A percentile compares a stretch with the other conserved stretches of the same genome.
Evolutionary conservation across 2,797 vertebrate genomes (phyloP).

Genomic region (Aphelocoma californica): DNA sequence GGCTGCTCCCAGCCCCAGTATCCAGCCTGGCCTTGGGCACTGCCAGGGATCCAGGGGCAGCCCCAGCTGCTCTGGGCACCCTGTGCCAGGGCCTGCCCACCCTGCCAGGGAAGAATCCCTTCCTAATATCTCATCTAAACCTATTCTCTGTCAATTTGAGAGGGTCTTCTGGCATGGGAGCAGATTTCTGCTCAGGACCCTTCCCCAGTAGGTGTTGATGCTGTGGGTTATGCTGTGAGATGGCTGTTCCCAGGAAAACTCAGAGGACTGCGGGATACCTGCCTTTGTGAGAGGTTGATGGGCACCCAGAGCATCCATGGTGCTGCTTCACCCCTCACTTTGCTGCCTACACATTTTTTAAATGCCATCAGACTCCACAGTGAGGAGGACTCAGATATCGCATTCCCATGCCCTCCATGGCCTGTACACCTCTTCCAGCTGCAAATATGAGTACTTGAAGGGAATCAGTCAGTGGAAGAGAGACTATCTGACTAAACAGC

Average conservation of each 20-base stretch:
- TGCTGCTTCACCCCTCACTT: not conserved
- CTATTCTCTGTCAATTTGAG: not conserved
- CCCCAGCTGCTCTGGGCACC: not conserved
- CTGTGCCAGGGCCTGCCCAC: not conserved
- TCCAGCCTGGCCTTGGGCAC: not conserved
- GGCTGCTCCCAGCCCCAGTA: not conserved
- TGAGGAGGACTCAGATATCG: fast-evolving
- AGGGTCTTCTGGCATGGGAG: not conserved
- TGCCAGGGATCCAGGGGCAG: not conserved
- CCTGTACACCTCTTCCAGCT: not conserved
- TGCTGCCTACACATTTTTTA: not conserved
- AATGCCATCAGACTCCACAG: not conserved
- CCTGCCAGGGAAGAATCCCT: not conserved
- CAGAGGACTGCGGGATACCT: not conserved
- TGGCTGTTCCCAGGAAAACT: not conserved
- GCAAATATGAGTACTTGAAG: not conserved
- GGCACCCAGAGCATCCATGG: not conserved
- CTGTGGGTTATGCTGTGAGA: not conserved
- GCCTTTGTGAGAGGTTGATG: not conserved
- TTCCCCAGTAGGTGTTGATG: not conserved
- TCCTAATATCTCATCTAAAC: fast-evolving
- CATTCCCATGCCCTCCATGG: not conserved
- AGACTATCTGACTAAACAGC: not conserved
- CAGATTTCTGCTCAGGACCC: not conserved
- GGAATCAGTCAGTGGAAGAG: not conserved